phyloP scores from a whole-genome alignment of 2,797 vertebrate species.

The Selene dorsalis region DNA sequence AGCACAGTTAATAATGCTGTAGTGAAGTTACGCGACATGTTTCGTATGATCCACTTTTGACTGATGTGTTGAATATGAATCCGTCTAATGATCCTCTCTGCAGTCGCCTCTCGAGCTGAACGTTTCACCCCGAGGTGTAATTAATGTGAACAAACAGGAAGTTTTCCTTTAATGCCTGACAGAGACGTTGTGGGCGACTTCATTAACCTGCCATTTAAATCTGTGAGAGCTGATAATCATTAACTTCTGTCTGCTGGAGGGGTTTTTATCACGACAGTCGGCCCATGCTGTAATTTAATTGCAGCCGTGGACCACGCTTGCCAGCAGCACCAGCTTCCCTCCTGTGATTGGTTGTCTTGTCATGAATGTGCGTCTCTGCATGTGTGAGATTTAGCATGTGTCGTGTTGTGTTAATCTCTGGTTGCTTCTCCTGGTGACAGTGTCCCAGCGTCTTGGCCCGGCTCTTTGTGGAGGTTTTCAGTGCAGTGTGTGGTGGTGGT shows the following conservation, averaged over 20 bases:
- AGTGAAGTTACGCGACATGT: conserved; percentile 11
- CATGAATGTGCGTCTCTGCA: conserved; percentile 21
- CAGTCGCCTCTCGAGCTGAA: background rate
- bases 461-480: conserved; percentile 20
- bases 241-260: conserved; percentile 37
- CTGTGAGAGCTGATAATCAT: conserved; percentile 59
- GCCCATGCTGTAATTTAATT: conserved; percentile 55
- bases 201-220: conserved; percentile 73
- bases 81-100: conserved; percentile 21
- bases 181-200: conserved; percentile 42
- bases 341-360: conserved; percentile 45
- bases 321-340: conserved; percentile 40
- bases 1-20: background rate
- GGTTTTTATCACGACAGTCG: conserved; percentile 39
- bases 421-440: conserved; percentile 15
- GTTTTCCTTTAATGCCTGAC: conserved; percentile 29
- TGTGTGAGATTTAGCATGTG: background rate
- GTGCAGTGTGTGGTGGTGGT: background rate
- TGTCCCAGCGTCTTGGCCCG: conserved; percentile 6
- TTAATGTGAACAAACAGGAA: conserved; percentile 50
- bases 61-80: conserved; percentile 30
- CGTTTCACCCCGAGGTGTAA: conserved; percentile 25
- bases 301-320: conserved; percentile 50
- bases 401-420: conserved; percentile 13
- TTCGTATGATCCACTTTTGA: conserved; percentile 22